These are phyloP conservation scores for Thinocorus orbignyianus DNA, from an alignment of 2,113 vertebrate genomes.

Conservation along the genomic window DNA sequence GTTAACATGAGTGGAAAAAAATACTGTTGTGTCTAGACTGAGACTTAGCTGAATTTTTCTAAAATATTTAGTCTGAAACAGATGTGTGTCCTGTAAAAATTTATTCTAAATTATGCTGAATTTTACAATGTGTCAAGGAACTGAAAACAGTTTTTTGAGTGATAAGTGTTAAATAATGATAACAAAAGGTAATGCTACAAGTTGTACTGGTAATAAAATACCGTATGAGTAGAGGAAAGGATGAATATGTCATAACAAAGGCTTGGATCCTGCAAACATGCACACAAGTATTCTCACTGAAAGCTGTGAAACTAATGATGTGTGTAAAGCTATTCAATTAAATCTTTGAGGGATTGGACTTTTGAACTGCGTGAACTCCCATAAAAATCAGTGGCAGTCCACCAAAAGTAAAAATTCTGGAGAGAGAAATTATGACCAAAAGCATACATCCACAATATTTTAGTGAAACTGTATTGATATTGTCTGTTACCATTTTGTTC, in stretches of 20 bases:
- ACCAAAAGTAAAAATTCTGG: background rate
- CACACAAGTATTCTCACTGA: background rate
- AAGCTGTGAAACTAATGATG: slow-evolving; percentile 8
- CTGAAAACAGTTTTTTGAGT: background rate
- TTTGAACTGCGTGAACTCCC: background rate
- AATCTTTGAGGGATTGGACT: background rate
- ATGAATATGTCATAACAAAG: background rate
- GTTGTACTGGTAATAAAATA: background rate
- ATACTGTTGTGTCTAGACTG: background rate
- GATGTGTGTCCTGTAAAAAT: slow-evolving; percentile 9
- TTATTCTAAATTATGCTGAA: background rate
- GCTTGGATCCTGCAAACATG: background rate
- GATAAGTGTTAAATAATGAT: background rate
- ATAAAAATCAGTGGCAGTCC: background rate
- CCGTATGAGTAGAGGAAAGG: background rate
- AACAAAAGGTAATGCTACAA: background rate
- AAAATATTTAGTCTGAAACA: slow-evolving; percentile 6
- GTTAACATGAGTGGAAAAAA: background rate
- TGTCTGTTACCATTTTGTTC: background rate
- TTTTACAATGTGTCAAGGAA: background rate
- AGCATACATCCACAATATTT: background rate
- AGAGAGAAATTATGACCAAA: background rate
- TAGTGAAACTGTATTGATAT: background rate
- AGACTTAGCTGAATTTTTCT: slow-evolving; percentile 1
- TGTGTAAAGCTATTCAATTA: slow-evolving; percentile 8